phyloP scores from a whole-genome alignment of 1,140 invertebrate genomes.

The Drosophila grimshawi region DNA sequence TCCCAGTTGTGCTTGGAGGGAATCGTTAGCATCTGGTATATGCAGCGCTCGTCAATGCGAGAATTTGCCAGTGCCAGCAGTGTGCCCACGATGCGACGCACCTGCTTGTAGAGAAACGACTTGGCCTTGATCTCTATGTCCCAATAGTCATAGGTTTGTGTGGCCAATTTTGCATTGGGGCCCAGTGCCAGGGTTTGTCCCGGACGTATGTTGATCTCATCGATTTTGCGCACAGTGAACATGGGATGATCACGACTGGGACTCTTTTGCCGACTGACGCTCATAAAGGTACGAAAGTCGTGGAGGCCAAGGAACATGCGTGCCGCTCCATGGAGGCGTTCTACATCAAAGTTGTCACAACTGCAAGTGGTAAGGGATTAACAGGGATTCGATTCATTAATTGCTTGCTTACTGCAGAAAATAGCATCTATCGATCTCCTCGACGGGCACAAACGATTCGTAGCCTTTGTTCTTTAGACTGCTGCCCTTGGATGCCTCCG shows the following conservation, averaged over 20 bases:
- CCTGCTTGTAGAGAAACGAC: constrained; percentile 91
- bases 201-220: constrained; percentile 85
- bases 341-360: constrained; percentile 86
- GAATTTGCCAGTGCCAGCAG: constrained; percentile 87
- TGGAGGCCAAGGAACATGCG: constrained; percentile 87
- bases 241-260: constrained; percentile 81
- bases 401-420: constrained; percentile 69
- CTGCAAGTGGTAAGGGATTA: constrained; percentile 78
- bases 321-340: constrained; percentile 85
- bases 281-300: constrained; percentile 89
- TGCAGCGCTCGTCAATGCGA: constrained; percentile 86
- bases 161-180: constrained; percentile 69
- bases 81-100: constrained; percentile 89
- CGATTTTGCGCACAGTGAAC: constrained; percentile 84
- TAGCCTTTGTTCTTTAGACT: constrained; percentile 59
- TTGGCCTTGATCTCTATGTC: constrained; percentile 87
- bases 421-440: constrained; percentile 74
- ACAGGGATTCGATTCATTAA: too few relatives aligned
- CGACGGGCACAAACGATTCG: constrained; percentile 65
- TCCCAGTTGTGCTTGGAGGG: constrained; percentile 89
- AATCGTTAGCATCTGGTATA: constrained; percentile 90
- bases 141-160: constrained; percentile 87
- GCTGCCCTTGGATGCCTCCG: not conserved
- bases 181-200: constrained; percentile 84
- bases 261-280: constrained; percentile 83